Base-by-base conservation (phyloP, 2,113 vertebrate species). In the Columbina picui region DNA sequence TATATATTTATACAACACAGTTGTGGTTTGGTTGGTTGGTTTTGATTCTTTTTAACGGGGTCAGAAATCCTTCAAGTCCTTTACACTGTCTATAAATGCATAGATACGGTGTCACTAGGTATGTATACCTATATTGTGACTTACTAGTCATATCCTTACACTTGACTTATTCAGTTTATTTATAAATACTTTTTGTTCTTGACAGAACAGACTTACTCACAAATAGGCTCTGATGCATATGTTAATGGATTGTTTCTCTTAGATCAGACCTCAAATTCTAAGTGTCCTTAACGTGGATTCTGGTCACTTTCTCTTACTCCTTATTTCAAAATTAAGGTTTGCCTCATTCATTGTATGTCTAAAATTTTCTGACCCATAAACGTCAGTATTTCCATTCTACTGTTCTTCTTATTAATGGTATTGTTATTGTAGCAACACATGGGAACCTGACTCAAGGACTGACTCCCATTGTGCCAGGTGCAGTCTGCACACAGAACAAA, bases 311-410 rank as follows among this genome's bases (percentile, higher is more conserved):
- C 53, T 69, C 15, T 65, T 76, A 57, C 53, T 79, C 27, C 11
- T 57, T 63, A 30, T 68, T 93, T 80, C 25, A 89, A 57, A 87
- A 82, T 57, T 52, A 65, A 82, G 25, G 12, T 21, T 91, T 95
- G 27, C 16, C 25, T 79, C 60, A 53, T 82, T 89, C 26, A 32
- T 71, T 81, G 45, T 76, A 63, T 55, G 22, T 32, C 38, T 74
- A 47, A 25, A 19, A 47, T 74, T 69, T 95, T 88, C 70, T 87
- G 50, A 60, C n/a, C 32, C 80, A 85, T 36, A 57, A 95, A 75
- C 34, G 38, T 78, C 77, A 92, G 27, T 68, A 65, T 94, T 96
- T 96, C 91, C 74, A 82, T 89, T 76, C 65, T 84, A 52, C 78
- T 68, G 10, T 38, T 92, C 27, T 9, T 64, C 49, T 36, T 86